These are phyloP conservation scores for Calephelis nemesis DNA, from an alignment of 1,140 invertebrate species.

Conservation along the genomic window DNA sequence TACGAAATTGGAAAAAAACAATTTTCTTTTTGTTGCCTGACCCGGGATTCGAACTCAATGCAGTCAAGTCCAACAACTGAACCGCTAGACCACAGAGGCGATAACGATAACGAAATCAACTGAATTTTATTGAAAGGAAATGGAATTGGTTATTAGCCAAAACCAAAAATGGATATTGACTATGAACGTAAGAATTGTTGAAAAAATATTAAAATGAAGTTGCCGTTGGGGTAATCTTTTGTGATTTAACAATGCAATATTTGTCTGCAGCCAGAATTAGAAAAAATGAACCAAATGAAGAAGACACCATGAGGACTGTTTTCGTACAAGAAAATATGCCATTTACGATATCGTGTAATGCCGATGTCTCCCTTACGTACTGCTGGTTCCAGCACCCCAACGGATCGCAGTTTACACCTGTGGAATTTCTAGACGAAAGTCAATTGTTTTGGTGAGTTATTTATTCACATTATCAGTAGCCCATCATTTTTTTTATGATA, in stretches of 20 bases:
- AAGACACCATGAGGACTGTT: slow-evolving; percentile 27
- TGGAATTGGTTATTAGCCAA: too few species aligned
- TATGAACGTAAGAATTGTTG: too few species aligned
- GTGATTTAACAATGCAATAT: neutral
- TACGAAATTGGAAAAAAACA: too few species aligned
- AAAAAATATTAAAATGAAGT: neutral
- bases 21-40: too few species aligned
- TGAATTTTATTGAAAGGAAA: too few species aligned
- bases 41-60: too few species aligned
- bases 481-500: too few species aligned
- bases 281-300: slow-evolving; percentile 3
- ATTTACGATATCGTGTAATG: slow-evolving; percentile 53
- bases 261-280: neutral
- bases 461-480: neutral
- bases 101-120: too few species aligned
- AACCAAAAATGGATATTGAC: too few species aligned
- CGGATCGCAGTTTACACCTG: slow-evolving; percentile 60
- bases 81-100: too few species aligned
- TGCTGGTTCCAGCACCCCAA: slow-evolving; percentile 74
- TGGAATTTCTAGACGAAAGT: slow-evolving; percentile 30
- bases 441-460: slow-evolving; percentile 55
- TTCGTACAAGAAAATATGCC: slow-evolving; percentile 50
- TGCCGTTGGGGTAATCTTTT: neutral
- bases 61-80: too few species aligned
- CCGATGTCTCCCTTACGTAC: slow-evolving; percentile 54